Evolutionary conservation across 2,797 vertebrate genomes (phyloP), one percentile per base, ranked within the genome.

Genomic region (Aldrovandia affinis): DNA sequence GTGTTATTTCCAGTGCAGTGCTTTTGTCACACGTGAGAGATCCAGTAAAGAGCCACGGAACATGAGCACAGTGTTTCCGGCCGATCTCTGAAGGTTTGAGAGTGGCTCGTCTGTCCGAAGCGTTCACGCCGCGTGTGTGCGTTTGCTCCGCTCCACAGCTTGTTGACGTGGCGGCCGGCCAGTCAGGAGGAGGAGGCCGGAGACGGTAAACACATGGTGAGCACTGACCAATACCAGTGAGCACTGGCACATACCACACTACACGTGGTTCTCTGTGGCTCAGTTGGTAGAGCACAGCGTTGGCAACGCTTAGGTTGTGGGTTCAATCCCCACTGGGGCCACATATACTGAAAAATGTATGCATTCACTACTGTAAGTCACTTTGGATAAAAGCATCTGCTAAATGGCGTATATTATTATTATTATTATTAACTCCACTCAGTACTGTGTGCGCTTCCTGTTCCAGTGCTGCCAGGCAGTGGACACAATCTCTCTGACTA

Each of bases 161-260:
- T 99, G 94, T 94, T 99, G 95, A 97, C 96, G 0, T 99, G 98
- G 98, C 96, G 95, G 91, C 98, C 98, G 80, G 95, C 89, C 20
- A 96, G 97, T 87, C 96, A 97, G 93, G 98, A 99, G 80, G 98
- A 99, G 18, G 98, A 99, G 65, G 85, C 94, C 57, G 90, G 93
- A 81, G 98, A 99, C 63, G 90, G 90, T 78, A 99, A 96, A 87
- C 97, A 97, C 86, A 94, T 94, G 93, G 98, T 99, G 95, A 95
- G 97, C 88, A 81, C 78, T 83, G 86, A 86, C 52, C n/a, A n/a
- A n/a, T n/a, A n/a, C n/a, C n/a, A n/a, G n/a, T n/a, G 81, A 88
- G 85, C 86, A 83, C 84, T 81, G 30, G 4, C 68, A 28, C 28
- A 36, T 52, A 75, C 79, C 80, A 79, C 47, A 83, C 68, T 4